phyloP scores from a whole-genome alignment of 2,113 vertebrate species.

The Cyprinodon tularosa region DNA sequence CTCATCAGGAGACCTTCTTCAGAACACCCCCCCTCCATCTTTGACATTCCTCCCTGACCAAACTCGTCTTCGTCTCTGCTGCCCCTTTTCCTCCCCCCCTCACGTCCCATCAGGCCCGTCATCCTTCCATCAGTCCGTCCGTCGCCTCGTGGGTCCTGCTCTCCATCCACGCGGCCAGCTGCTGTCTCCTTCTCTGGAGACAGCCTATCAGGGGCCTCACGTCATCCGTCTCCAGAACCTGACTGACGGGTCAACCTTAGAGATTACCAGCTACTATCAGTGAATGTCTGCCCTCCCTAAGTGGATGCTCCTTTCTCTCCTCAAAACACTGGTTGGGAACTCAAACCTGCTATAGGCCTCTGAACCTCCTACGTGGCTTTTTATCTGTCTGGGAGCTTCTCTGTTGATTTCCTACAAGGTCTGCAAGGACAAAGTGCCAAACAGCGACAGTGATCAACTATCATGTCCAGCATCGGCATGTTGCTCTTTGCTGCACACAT shows the following conservation, averaged over 20 bases:
- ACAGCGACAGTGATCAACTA: conserved; percentile 62
- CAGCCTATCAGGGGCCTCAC: conserved; percentile 76
- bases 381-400: conserved; percentile 68
- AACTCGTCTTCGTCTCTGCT: conserved; percentile 31
- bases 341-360: conserved; percentile 43
- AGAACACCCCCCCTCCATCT: conserved; percentile 51
- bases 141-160: conserved; percentile 58
- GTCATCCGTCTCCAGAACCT: conserved; percentile 74
- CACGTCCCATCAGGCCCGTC: conserved; percentile 5
- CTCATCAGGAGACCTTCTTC: conserved; percentile 64
- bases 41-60: conserved; percentile 62
- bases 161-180: conserved; percentile 53
- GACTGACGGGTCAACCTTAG: conserved; percentile 69
- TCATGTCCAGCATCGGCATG: conserved; percentile 22
- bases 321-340: conserved; percentile 49
- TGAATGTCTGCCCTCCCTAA: conserved; percentile 53
- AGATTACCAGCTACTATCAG: conserved; percentile 75
- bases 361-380: conserved; percentile 51
- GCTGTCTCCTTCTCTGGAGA: conserved; percentile 72
- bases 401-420: conserved; percentile 69
- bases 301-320: conserved; percentile 68
- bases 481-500: conserved; percentile 42
- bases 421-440: conserved; percentile 44
- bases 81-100: conserved; percentile 12
- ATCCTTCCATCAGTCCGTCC: conserved; percentile 39